Evolutionary conservation across 37 sponge, comb jelly and placozoan species (phyloP).

Genomic region (Theonella swinhoei): DNA sequence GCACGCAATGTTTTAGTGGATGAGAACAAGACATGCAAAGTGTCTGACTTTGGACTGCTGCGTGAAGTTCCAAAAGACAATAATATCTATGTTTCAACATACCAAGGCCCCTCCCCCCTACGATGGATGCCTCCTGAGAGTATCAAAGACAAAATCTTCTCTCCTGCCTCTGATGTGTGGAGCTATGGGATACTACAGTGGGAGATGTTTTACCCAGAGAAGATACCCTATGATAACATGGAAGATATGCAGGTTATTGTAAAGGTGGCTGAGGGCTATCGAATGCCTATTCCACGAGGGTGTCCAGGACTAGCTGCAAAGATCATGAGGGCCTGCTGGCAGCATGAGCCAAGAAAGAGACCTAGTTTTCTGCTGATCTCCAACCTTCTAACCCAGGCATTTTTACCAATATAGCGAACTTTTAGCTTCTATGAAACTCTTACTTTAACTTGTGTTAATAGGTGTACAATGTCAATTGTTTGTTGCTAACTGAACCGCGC

Average conservation of each 20-base stretch:
- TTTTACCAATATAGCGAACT: too few species aligned
- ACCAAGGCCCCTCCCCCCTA: conserved; percentile 43
- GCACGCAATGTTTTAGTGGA: conserved; percentile 82
- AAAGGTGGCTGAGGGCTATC: conserved; percentile 12
- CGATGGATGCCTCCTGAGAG: conserved; percentile 53
- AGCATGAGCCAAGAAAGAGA: conserved; percentile 13
- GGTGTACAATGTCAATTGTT: too few species aligned
- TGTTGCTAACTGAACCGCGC: too few species aligned
- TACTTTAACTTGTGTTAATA: too few species aligned
- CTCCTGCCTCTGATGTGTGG: conserved; percentile 46
- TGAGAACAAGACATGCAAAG: conserved; percentile 77
- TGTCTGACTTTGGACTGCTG: conserved; percentile 86
- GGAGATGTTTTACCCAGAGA: conserved; percentile 49
- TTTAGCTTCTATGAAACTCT: too few species aligned
- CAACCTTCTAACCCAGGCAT: conserved; percentile 4
- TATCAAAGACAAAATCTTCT: conserved; percentile 13
- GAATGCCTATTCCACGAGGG: conserved; percentile 15
- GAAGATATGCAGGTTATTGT: neutral
- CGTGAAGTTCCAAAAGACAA: conserved; percentile 61
- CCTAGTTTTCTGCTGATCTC: conserved; percentile 39
- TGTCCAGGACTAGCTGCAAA: conserved; percentile 3
- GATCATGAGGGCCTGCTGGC: conserved; percentile 60
- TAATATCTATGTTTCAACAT: conserved; percentile 22
- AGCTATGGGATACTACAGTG: conserved; percentile 28
- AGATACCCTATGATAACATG: conserved; percentile 1